Evolutionary conservation across 1,140 invertebrate species (phyloP).

Genomic region (Meloidogyne floridensis): DNA sequence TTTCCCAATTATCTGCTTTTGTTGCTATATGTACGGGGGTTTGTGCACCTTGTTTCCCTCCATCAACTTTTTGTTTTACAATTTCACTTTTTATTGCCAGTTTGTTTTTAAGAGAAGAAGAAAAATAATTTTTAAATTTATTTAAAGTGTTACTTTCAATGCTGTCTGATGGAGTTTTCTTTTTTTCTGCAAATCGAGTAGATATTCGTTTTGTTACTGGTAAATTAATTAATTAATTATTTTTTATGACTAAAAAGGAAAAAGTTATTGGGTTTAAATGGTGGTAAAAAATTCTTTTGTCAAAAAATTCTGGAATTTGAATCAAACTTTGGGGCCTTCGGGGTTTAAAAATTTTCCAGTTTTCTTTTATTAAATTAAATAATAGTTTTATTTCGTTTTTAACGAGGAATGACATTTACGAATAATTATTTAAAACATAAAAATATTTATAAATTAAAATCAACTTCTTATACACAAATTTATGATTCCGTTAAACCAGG

Average conservation of each 20-base stretch:
- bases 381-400: no score
- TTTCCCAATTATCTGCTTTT: constrained; percentile 60
- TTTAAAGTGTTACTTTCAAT: constrained; percentile 58
- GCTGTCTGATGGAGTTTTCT: constrained; percentile 65
- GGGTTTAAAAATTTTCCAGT: no score
- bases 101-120: constrained; percentile 37
- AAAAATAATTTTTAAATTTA: not conserved
- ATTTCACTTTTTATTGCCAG: constrained; percentile 62
- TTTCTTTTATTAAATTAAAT: no score
- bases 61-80: constrained; percentile 61
- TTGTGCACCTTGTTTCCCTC: constrained; percentile 63
- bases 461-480: no score
- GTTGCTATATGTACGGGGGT: constrained; percentile 61
- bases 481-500: no score
- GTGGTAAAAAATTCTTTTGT: no score
- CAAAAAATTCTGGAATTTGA: no score
- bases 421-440: no score
- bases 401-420: no score
- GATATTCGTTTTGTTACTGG: constrained; percentile 65
- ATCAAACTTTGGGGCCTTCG: no score
- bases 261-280: no score
- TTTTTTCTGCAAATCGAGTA: constrained; percentile 63
- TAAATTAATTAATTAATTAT: constrained; percentile 5
- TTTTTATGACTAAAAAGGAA: not conserved
- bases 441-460: no score